Conservation (phyloP, 2,113 vertebrate genomes). For the Trematomus loennbergii region DNA sequence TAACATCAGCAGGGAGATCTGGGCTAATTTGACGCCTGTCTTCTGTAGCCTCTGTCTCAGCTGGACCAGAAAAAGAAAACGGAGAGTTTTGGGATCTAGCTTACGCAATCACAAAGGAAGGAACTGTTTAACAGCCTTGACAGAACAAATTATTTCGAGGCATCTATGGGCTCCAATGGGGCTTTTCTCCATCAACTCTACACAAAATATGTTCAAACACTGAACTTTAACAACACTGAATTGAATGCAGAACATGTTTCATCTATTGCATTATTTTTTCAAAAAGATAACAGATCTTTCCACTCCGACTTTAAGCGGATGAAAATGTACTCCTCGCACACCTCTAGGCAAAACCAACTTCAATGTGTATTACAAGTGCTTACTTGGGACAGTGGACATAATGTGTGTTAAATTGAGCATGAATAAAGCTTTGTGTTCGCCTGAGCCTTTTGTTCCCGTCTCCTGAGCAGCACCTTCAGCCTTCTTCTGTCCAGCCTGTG, state of each 20-base stretch:
- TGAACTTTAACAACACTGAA: not conserved
- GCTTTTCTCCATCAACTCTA: not conserved
- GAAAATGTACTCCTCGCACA: slow-evolving; percentile 33
- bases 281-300: slow-evolving; percentile 25
- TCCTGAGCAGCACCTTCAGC: slow-evolving; percentile 25
- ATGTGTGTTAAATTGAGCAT: slow-evolving; percentile 75
- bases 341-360: slow-evolving; percentile 54
- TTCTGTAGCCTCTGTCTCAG: slow-evolving; percentile 4
- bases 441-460: slow-evolving; percentile 46
- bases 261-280: not conserved
- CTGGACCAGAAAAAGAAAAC: not conserved
- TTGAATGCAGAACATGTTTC: not conserved
- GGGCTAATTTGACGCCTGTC: slow-evolving; percentile 37
- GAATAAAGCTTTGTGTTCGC: slow-evolving; percentile 61
- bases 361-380: slow-evolving; percentile 57
- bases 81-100: not conserved
- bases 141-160: not conserved
- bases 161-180: not conserved
- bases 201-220: not conserved
- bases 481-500: slow-evolving; percentile 24
- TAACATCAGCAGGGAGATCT: slow-evolving; percentile 38
- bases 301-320: slow-evolving; percentile 6
- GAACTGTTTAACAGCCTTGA: not conserved
- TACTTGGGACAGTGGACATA: slow-evolving; percentile 61
- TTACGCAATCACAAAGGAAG: not conserved